phyloP scores from a whole-genome alignment of 2,888 invertebrate genomes.

The Psylliodes chrysocephalus region DNA sequence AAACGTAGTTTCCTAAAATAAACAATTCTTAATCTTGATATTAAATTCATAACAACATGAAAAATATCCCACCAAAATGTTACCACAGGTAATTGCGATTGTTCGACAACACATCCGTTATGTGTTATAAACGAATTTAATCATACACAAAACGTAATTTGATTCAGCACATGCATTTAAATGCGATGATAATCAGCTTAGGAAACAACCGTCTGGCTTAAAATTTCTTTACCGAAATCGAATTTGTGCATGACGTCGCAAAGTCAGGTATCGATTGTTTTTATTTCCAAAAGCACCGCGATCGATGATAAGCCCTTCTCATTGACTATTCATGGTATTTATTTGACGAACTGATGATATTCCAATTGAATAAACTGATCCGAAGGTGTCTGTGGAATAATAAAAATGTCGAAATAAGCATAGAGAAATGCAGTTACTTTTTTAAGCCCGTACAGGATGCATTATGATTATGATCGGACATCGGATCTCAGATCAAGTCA shows the following conservation, averaged over 20 bases:
- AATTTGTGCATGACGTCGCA: conserved; percentile 47
- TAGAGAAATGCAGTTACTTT: background rate
- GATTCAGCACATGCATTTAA: conserved; percentile 26
- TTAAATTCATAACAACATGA: no score
- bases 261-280: conserved; percentile 51
- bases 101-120: background rate
- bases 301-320: conserved; percentile 53
- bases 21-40: no score
- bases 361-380: conserved; percentile 56
- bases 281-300: conserved; percentile 47
- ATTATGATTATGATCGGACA: no score
- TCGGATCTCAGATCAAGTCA: no score
- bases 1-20: no score
- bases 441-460: background rate
- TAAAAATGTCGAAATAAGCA: conserved; percentile 42
- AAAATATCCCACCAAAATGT: background rate
- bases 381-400: conserved; percentile 45
- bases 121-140: background rate
- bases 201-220: conserved; percentile 20
- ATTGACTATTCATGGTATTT: conserved; percentile 58
- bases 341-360: conserved; percentile 56
- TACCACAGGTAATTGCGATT: no score
- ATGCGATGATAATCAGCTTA: conserved; percentile 30
- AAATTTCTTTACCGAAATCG: conserved; percentile 42
- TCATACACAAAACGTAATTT: conserved; percentile 28